phyloP scores from a whole-genome alignment of 2,113 vertebrate genomes.

The Megaceryle maxima region DNA sequence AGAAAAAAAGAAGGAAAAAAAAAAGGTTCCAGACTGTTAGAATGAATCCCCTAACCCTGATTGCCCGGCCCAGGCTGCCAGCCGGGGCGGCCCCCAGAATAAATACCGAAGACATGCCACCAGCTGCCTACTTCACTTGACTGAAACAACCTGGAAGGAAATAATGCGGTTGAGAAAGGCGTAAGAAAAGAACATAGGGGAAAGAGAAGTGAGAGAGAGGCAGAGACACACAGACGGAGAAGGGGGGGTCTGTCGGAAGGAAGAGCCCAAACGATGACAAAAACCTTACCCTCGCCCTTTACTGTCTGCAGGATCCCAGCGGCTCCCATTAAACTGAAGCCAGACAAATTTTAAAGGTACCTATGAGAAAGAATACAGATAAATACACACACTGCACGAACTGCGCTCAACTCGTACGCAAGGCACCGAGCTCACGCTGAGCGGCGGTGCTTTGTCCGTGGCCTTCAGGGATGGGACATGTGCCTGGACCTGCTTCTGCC shows the following conservation, averaged over 20 bases:
- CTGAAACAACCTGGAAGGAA: constrained; percentile 98
- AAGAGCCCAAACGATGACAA: constrained; percentile 92
- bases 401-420: constrained; percentile 33
- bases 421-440: neutral
- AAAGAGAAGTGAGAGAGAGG: constrained; percentile 71
- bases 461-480: neutral
- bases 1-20: constrained; percentile 83
- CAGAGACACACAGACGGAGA: constrained; percentile 82
- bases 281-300: constrained; percentile 98
- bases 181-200: constrained; percentile 70
- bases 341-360: constrained; percentile 98
- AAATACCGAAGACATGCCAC: constrained; percentile 78
- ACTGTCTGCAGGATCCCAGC: constrained; percentile 86
- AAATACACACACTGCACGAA: constrained; percentile 84
- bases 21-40: constrained; percentile 99
- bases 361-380: constrained; percentile 99
- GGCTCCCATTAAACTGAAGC: constrained; percentile 97
- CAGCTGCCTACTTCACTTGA: constrained; percentile 85
- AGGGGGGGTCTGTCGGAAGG: constrained; percentile 77
- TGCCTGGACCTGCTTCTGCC: neutral
- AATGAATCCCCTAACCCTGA: constrained; percentile 90
- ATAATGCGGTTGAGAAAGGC: constrained; percentile 88
- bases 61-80: constrained; percentile 77
- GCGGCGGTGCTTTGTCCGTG: neutral
- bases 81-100: constrained; percentile 58